Base-by-base conservation (phyloP, 64 coral and sea anemone species). In the Montipora sp. region DNA sequence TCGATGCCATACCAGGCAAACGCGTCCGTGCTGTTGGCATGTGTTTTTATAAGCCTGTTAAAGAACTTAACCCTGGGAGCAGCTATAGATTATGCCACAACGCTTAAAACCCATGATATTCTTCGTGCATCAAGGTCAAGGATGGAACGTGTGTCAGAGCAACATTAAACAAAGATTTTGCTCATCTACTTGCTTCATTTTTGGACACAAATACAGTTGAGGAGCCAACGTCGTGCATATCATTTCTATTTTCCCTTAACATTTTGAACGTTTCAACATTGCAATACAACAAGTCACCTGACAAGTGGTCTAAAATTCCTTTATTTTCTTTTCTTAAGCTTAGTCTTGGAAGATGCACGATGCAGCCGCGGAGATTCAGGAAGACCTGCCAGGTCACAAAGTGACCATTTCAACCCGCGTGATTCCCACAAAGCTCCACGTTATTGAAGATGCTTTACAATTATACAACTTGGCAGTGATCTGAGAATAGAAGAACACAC, bases 221-320 rank as follows among this genome's bases (percentile, higher is more conserved):
- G 18, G 47, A 78, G 76, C 76, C 46, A 19, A 51, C 76, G 2
- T 51, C 48, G 76, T 78, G 47, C 5, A 48, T 78, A 78, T 78
- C 76, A 48, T 50, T 78, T 78, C 47, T 50, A 13, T 49, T 78
- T 78, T n/a, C 76, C 47, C 76, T 3, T 78, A 14, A 76, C 24
- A 45, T 78, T 50, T 51, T 16, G 16, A 50, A 53, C 19, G 24
- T 47, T 78, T 78, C 47, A 78, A 19, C 46, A 78, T 48, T 73
- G 69, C 3, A 22, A 73, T 73, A 73, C 51, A 55, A 55, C 51
- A 55, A 55, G 51, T 55, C 51, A 55, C 51, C 51, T 73, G 69
- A 73, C 76, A 50, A 50, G 76, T 51, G 47, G 47, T 50, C 76
- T 78, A 78, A 78, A n/a, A 78, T 78, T 78, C 76, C 76, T 53